These are phyloP conservation scores for Metridium senile DNA, from an alignment of 92 coral and sea anemone species.

Conservation along the genomic window DNA sequence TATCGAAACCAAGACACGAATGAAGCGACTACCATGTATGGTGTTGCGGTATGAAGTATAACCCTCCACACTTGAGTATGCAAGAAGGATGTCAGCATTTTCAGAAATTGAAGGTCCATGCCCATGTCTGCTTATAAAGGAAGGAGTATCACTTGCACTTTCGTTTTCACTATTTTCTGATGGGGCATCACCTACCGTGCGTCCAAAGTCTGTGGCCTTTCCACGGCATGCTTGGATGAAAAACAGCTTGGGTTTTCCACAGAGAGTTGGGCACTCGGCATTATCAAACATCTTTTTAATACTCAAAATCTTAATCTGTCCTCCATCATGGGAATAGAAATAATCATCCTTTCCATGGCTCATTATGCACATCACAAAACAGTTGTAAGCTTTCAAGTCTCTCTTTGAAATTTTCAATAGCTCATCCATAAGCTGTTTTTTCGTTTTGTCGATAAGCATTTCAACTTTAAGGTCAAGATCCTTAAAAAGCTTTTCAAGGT, in stretches of 20 bases:
- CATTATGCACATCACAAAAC: slow-evolving; percentile 84
- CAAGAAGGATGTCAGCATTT: slow-evolving; percentile 74
- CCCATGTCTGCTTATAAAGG: too few relatives aligned
- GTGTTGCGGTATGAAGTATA: slow-evolving; percentile 67
- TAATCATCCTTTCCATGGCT: slow-evolving; percentile 77
- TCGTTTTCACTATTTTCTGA: background rate
- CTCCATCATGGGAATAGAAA: slow-evolving; percentile 67
- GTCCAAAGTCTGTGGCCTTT: slow-evolving; percentile 43
- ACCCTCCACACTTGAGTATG: slow-evolving; percentile 70
- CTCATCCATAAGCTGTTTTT: slow-evolving; percentile 18
- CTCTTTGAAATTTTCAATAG: slow-evolving; percentile 22
- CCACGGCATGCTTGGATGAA: slow-evolving; percentile 94
- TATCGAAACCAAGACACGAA: slow-evolving; percentile 58
- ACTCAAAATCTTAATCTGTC: slow-evolving; percentile 14
- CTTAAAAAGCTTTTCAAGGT: slow-evolving; percentile 45
- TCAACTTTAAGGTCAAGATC: slow-evolving; percentile 55
- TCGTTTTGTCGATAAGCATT: slow-evolving; percentile 12
- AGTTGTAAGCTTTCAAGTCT: slow-evolving; percentile 60
- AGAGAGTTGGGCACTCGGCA: slow-evolving; percentile 24
- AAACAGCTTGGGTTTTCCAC: slow-evolving; percentile 77
- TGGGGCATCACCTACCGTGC: slow-evolving; percentile 42
- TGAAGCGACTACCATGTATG: slow-evolving; percentile 67
- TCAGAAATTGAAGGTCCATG: slow-evolving; percentile 41
- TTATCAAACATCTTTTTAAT: slow-evolving; percentile 46
- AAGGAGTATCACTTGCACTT: slow-evolving; percentile 19